These are phyloP conservation scores for Xanthorhoe designata DNA, from an alignment of 2,888 invertebrate species.

Conservation along the genomic window DNA sequence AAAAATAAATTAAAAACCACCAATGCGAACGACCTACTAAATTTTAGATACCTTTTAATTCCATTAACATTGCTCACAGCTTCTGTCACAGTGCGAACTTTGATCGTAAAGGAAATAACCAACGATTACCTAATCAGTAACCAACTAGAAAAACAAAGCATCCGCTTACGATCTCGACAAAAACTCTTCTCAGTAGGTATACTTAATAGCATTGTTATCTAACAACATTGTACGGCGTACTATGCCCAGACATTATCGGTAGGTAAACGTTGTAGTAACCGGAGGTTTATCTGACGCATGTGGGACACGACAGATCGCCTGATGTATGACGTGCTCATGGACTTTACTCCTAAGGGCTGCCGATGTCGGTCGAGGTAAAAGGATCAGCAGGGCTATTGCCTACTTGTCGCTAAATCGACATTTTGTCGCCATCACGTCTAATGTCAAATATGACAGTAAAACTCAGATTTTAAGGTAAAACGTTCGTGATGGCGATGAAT, in stretches of 20 bases:
- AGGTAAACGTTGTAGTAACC: constrained; percentile 20
- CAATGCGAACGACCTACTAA: too few relatives aligned
- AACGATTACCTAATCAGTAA: not conserved
- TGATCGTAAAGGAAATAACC: not conserved
- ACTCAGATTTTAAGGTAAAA: too few relatives aligned
- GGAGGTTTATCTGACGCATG: constrained; percentile 34
- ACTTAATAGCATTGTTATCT: not conserved
- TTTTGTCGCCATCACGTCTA: too few relatives aligned
- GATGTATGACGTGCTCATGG: constrained; percentile 36
- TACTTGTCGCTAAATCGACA: too few relatives aligned
- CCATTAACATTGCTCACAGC: not conserved
- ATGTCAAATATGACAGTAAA: too few relatives aligned
- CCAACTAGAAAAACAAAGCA: not conserved
- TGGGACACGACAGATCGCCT: constrained; percentile 36
- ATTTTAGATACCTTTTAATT: too few relatives aligned
- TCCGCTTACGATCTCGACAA: not conserved
- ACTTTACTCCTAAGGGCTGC: constrained; percentile 29
- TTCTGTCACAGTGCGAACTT: not conserved
- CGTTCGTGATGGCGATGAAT: too few relatives aligned
- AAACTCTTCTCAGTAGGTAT: not conserved
- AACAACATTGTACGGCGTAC: constrained; percentile 20
- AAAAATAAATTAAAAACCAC: not conserved
- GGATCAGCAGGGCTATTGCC: not conserved
- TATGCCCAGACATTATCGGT: constrained; percentile 17
- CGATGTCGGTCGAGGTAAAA: constrained; percentile 3